A percentile compares a stretch with the other conserved stretches of the same genome.
Conservation (phyloP, 2,113 vertebrate genomes). For the Cynocephalus volans region DNA sequence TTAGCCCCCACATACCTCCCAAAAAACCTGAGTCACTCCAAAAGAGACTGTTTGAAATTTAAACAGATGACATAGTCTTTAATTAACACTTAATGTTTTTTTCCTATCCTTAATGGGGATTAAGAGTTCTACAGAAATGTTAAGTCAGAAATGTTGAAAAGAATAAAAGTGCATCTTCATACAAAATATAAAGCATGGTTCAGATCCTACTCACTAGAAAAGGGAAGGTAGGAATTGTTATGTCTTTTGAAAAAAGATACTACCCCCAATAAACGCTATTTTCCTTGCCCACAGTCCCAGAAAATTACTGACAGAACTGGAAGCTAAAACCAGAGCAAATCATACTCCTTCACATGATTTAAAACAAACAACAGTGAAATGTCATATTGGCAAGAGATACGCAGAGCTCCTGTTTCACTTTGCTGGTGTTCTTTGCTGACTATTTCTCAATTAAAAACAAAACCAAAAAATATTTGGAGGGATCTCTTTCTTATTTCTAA, state of each 20-base stretch:
- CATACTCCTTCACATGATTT: conserved; percentile 10
- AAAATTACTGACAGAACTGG: background rate
- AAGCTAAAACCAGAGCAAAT: conserved; percentile 13
- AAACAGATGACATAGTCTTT: background rate
- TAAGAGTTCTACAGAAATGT: background rate
- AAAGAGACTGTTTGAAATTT: background rate
- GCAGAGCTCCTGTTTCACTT: background rate
- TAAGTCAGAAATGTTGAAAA: background rate
- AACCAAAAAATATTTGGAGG: background rate
- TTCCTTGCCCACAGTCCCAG: background rate
- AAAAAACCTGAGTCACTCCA: background rate
- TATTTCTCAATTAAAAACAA: background rate
- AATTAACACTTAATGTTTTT: background rate
- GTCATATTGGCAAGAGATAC: background rate
- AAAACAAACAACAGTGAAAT: background rate
- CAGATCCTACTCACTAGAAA: background rate
- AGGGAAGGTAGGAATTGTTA: background rate
- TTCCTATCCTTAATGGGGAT: background rate
- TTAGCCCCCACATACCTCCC: background rate
- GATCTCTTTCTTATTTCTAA: background rate
- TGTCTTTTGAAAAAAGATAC: background rate
- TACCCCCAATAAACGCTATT: background rate
- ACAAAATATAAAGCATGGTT: background rate
- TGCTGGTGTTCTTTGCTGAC: background rate
- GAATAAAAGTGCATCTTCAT: background rate